Conservation (phyloP, 2,888 invertebrate genomes). For the Anoncus sp. region DNA sequence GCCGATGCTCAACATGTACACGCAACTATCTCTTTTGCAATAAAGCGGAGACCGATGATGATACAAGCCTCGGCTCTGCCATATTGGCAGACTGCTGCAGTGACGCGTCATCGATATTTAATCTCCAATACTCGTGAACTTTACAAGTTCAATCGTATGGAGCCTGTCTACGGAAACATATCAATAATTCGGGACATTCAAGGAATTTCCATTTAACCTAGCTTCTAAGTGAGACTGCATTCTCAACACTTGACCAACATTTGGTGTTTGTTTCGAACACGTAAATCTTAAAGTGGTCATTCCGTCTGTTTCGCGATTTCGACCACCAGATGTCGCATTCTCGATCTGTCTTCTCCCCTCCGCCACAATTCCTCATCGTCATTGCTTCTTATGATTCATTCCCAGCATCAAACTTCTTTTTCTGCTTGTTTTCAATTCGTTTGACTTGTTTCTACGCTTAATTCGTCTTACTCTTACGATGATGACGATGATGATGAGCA, state of each 20-base stretch:
- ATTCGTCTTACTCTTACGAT: constrained; percentile 82
- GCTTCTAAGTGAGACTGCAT: constrained; percentile 14
- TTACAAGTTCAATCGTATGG: background rate
- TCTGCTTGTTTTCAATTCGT: background rate
- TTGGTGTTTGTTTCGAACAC: background rate
- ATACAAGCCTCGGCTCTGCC: background rate
- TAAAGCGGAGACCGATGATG: too few species aligned
- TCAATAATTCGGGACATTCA: constrained; percentile 8
- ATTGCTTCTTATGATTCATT: background rate
- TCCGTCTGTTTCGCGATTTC: background rate
- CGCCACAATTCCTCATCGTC: background rate
- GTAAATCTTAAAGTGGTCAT: background rate
- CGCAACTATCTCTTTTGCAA: too few species aligned
- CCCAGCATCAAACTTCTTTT: background rate
- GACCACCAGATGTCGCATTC: too few species aligned
- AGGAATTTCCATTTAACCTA: constrained; percentile 9
- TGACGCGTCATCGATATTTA: background rate
- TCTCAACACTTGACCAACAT: constrained; percentile 9
- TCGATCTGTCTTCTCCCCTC: too few species aligned
- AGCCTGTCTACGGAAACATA: background rate
- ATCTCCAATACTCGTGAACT: background rate
- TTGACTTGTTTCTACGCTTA: constrained; percentile 60
- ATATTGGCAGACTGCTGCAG: background rate
- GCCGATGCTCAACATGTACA: too few species aligned
- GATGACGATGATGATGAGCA: constrained; percentile 77